Base-by-base conservation (phyloP, 2,797 vertebrate genomes). In the Salmo trutta region DNA sequence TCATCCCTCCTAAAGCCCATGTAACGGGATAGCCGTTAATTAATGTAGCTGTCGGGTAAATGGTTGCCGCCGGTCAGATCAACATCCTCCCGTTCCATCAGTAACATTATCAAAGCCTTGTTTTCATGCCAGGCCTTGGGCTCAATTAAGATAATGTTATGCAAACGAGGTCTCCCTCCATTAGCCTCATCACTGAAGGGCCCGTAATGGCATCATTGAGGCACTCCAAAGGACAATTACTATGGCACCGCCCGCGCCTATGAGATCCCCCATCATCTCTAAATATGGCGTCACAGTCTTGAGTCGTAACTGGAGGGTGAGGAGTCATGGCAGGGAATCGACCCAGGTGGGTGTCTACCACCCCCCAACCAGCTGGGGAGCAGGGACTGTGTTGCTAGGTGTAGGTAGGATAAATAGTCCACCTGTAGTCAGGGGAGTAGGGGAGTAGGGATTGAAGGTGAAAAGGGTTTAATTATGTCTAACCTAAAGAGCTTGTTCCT, bases 121-220 rank as follows among this genome's bases (percentile, higher is more conserved):
- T 91, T 87, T 91, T 90, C 83, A 80, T 88, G 90, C 92, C 91
- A 91, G 90, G 90, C 91, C 91, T 88, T 85, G 79, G 91, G 95
- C 95, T 96, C 96, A 97, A 98, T 99, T 98, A 99, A 95, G 95
- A 93, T 97, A 98, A 98, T 98, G 96, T 94, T 94, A 98, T 98
- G 97, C 96, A 97, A 97, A 99, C 95, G 93, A 97, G 95, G 93
- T 89, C 94, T 94, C 93, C 92, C 94, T 91, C 94, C 94, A 95
- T 89, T 98, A 97, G 95, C 94, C 94, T 93, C 90, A 88, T 93
- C 94, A 93, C 94, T 88, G 91, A 93, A 90, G 83, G 90, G 94
- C 94, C 90, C 93, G 95, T 97, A 97, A 97, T 96, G 93, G 92
- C 94, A 95, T 98, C 97, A 98, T 96, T 95, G 96, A 96, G 94